A percentile compares a stretch with the other conserved stretches of the same genome.
These are phyloP conservation scores for Dione vanillae DNA, from an alignment of 2,888 invertebrate genomes.

Conservation along the genomic window DNA sequence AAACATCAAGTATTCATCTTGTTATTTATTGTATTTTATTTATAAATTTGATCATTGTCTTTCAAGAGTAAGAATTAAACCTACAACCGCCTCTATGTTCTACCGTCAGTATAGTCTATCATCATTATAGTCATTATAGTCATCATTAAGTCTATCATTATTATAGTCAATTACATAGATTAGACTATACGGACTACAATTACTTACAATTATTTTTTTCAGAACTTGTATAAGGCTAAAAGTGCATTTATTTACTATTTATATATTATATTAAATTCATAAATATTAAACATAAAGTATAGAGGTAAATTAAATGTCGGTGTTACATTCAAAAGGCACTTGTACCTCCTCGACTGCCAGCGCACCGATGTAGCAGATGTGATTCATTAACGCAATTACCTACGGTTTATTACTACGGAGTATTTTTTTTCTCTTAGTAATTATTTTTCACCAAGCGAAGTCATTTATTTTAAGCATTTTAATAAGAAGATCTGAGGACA, in stretches of 20 bases:
- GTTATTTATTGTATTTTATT: too few species aligned
- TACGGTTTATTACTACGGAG: conserved; percentile 15
- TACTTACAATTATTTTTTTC: too few species aligned
- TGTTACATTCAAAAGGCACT: conserved; percentile 29
- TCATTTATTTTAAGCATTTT: conserved; percentile 11
- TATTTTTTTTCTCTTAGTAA: background rate
- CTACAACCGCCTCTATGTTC: too few species aligned
- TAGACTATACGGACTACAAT: too few species aligned
- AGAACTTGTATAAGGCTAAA: background rate
- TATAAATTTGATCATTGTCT: too few species aligned
- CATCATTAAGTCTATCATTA: too few species aligned
- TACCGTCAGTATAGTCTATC: too few species aligned
- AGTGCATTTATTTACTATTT: background rate
- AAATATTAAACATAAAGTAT: background rate
- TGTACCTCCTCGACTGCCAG: background rate
- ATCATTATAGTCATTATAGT: too few species aligned
- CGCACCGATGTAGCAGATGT: conserved; percentile 69
- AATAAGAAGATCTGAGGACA: conserved; percentile 15
- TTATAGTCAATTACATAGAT: too few species aligned
- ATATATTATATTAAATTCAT: background rate
- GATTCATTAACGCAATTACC: conserved; percentile 70
- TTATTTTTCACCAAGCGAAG: conserved; percentile 9
- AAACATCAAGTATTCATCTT: too few species aligned
- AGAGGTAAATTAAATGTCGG: background rate
- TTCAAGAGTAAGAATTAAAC: too few species aligned